These are phyloP conservation scores for Stichodactyla helianthus DNA, from an alignment of 64 coral and sea anemone species.

Conservation along the genomic window DNA sequence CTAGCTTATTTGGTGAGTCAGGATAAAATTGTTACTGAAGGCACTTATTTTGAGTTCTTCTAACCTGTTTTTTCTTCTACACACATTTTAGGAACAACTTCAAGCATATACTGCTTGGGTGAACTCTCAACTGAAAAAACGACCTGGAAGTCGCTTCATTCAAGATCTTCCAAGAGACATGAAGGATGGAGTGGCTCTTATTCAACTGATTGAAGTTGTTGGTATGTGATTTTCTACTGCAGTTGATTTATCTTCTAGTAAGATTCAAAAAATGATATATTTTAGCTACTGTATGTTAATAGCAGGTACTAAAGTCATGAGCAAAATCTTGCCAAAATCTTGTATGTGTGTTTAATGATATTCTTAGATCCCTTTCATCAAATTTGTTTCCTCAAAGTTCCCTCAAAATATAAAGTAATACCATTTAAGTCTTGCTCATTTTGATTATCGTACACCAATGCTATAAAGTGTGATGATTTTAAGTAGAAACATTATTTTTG, in stretches of 20 bases:
- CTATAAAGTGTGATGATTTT: not conserved
- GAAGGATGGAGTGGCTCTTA: conserved; percentile 92
- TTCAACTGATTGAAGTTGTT: conserved; percentile 92
- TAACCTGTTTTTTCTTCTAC: not conserved
- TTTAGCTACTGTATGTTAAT: not conserved
- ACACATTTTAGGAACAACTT: conserved; percentile 24
- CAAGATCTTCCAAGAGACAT: conserved; percentile 81
- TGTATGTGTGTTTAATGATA: not conserved
- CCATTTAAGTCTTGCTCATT: not conserved
- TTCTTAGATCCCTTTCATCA: not conserved
- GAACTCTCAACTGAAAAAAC: conserved; percentile 94
- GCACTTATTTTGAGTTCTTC: not conserved
- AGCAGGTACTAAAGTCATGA: not conserved
- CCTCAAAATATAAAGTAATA: not conserved
- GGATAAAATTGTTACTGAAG: not conserved
- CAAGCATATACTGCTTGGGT: conserved; percentile 73
- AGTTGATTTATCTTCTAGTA: too few relatives aligned
- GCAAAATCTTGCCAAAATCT: not conserved
- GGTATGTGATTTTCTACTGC: conserved; percentile 44
- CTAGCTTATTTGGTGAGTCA: conserved; percentile 4
- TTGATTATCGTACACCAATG: not conserved
- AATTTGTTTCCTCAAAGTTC: not conserved
- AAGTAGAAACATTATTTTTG: not conserved
- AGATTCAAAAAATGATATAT: too few relatives aligned
- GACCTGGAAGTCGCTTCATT: conserved; percentile 70